Conservation (phyloP, 2,888 invertebrate species). For the Drosophila fulvimacula region DNA sequence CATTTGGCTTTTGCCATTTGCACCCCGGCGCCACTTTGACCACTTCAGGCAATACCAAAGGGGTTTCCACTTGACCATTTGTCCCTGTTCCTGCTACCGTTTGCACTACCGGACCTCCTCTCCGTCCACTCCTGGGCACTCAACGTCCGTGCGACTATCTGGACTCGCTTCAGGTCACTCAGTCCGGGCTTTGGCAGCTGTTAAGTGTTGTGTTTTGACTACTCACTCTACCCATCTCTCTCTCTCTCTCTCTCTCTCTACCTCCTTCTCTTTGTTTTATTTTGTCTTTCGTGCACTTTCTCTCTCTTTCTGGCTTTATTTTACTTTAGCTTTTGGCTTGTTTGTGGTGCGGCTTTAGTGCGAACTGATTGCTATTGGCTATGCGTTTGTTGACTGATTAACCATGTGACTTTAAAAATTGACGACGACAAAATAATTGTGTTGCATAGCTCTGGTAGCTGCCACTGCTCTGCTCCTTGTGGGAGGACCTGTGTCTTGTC, state of each 20-base stretch:
- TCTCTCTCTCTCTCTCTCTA: conserved; percentile 3
- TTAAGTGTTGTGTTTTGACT: conserved; percentile 68
- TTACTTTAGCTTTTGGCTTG: conserved; percentile 20
- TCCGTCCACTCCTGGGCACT: conserved; percentile 6
- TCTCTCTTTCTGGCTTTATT: conserved; percentile 6
- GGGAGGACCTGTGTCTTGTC: background rate
- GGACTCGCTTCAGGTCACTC: conserved; percentile 65
- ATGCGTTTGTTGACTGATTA: conserved; percentile 56
- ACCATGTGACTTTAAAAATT: conserved; percentile 43
- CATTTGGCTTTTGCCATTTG: conserved; percentile 79
- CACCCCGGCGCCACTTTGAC: conserved; percentile 69
- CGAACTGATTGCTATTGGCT: conserved; percentile 29
- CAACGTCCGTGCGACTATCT: conserved; percentile 24
- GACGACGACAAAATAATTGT: conserved; percentile 14
- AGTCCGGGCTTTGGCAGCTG: conserved; percentile 68
- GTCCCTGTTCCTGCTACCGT: conserved; percentile 37
- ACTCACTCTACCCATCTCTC: conserved; percentile 13
- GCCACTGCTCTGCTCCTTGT: background rate
- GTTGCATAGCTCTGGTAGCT: conserved; percentile 16
- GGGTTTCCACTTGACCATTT: conserved; percentile 71
- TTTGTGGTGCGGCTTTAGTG: conserved; percentile 18
- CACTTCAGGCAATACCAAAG: conserved; percentile 64
- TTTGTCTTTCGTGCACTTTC: conserved; percentile 3
- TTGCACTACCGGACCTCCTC: conserved; percentile 12
- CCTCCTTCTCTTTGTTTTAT: background rate